Evolutionary conservation across 2,113 vertebrate genomes (phyloP).

Genomic region (Hepsetus odoe): DNA sequence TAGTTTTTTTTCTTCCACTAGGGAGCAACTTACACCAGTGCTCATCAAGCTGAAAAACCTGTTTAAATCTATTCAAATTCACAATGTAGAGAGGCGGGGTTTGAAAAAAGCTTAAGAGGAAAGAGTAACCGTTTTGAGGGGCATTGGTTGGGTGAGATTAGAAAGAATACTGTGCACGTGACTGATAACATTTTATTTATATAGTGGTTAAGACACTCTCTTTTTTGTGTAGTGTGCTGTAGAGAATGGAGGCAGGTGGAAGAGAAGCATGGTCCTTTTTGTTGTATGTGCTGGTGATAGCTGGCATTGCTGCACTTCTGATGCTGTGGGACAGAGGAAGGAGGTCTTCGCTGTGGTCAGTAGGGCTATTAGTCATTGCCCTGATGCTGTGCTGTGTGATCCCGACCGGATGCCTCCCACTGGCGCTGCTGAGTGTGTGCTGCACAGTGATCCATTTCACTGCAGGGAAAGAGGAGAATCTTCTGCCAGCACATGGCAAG

Average conservation of each 20-base stretch:
- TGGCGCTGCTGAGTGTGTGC: constrained; percentile 25
- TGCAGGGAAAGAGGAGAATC: background rate
- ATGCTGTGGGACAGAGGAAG: background rate
- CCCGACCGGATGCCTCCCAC: background rate
- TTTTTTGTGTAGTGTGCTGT: background rate
- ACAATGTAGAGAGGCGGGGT: constrained; percentile 15
- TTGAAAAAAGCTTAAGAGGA: background rate
- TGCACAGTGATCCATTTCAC: background rate
- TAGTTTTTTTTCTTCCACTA: too few species aligned
- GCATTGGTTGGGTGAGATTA: background rate
- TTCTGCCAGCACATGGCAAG: constrained; percentile 34
- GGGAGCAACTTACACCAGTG: background rate
- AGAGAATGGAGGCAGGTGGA: constrained; percentile 7
- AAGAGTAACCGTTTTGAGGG: background rate
- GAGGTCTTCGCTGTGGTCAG: background rate
- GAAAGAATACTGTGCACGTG: background rate
- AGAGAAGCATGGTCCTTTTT: background rate
- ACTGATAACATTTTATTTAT: background rate
- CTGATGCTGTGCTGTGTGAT: background rate
- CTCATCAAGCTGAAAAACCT: background rate
- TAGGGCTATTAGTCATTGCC: background rate
- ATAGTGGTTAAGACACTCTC: background rate
- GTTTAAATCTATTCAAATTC: background rate
- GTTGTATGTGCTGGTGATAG: background rate
- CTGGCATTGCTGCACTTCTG: background rate